These are phyloP conservation scores for Phylloscopus whistleri DNA, from an alignment of 2,113 vertebrate species.

Conservation along the genomic window DNA sequence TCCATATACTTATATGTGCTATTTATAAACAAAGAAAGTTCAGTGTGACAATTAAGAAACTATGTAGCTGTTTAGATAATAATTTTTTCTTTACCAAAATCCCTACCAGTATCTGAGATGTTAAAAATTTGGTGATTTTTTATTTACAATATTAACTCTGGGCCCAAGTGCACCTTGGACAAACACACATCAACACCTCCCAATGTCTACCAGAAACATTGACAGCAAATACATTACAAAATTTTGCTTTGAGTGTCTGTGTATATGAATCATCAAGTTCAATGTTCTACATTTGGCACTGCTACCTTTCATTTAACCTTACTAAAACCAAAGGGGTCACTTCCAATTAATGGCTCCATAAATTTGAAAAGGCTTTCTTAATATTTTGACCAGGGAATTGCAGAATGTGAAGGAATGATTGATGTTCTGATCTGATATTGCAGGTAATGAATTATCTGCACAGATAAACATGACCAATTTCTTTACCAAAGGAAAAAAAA, in stretches of 20 bases:
- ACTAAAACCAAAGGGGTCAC: background rate
- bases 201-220: background rate
- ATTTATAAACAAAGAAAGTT: background rate
- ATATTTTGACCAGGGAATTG: background rate
- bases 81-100: background rate
- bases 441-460: background rate
- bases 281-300: background rate
- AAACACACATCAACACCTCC: background rate
- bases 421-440: background rate
- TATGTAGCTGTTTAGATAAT: background rate
- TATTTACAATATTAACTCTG: accelerated
- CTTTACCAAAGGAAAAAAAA: background rate
- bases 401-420: background rate
- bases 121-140: background rate
- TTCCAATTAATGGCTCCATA: background rate
- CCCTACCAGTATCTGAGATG: background rate
- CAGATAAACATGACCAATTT: background rate
- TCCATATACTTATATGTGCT: background rate
- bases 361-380: background rate
- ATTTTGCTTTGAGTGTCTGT: background rate
- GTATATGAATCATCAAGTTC: background rate
- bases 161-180: background rate
- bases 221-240: background rate
- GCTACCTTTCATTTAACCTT: background rate
- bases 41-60: background rate